These are phyloP conservation scores for Sipunculus nudus DNA, from an alignment of 2,888 invertebrate species.

Conservation along the genomic window DNA sequence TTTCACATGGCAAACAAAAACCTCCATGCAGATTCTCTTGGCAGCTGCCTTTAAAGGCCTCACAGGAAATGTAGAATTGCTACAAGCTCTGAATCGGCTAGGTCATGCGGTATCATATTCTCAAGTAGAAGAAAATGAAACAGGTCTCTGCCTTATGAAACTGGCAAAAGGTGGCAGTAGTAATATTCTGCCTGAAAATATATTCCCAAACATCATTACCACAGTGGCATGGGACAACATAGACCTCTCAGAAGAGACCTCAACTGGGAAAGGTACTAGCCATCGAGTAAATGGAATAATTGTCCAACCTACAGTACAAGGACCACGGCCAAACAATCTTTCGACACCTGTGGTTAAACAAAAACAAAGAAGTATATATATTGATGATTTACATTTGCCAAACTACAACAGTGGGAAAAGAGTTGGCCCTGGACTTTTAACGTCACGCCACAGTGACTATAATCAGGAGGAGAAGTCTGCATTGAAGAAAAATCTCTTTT, in stretches of 20 bases:
- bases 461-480: conserved; percentile 7
- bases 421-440: conserved; percentile 17
- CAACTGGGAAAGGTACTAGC: conserved; percentile 37
- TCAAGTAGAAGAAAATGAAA: conserved; percentile 26
- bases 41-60: conserved; percentile 24
- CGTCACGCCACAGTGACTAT: not conserved
- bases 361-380: conserved; percentile 19
- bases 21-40: conserved; percentile 22
- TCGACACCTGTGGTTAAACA: conserved; percentile 3
- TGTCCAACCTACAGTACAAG: conserved; percentile 24
- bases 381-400: conserved; percentile 6
- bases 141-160: conserved; percentile 34
- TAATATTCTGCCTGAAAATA: conserved; percentile 18
- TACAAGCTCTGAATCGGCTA: conserved; percentile 22
- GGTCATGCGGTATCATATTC: conserved; percentile 29
- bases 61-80: conserved; percentile 27
- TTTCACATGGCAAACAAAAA: conserved; percentile 10
- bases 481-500: conserved; percentile 16
- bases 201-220: conserved; percentile 27
- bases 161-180: conserved; percentile 13
- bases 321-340: conserved; percentile 8
- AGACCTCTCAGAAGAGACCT: conserved; percentile 39
- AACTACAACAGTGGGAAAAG: conserved; percentile 18
- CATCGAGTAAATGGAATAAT: conserved; percentile 43
- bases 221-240: conserved; percentile 44